phyloP scores from a whole-genome alignment of 1,140 invertebrate species.

The Ericerus pela region DNA sequence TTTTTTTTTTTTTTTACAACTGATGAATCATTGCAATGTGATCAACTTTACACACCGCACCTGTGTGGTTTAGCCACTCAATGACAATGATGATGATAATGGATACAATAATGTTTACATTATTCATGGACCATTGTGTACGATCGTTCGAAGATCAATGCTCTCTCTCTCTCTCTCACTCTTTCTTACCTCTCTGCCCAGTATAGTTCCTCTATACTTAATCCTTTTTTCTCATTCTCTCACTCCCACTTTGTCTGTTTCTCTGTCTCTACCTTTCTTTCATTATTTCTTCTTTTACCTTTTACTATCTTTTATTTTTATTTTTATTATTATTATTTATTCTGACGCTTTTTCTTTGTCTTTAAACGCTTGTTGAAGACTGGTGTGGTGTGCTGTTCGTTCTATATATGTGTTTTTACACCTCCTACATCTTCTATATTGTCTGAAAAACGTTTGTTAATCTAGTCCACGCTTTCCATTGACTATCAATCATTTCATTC shows the following conservation, averaged over 20 bases:
- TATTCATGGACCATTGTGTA: slow-evolving; percentile 8
- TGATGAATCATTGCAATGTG: slow-evolving; percentile 11
- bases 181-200: too few relatives aligned
- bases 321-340: too few relatives aligned
- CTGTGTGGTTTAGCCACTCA: slow-evolving; percentile 11
- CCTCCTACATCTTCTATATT: slow-evolving; percentile 2
- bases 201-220: not conserved
- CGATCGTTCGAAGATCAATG: slow-evolving; percentile 11
- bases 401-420: slow-evolving; percentile 2
- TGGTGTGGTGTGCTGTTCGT: not conserved
- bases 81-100: slow-evolving; percentile 10
- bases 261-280: too few relatives aligned
- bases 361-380: slow-evolving; percentile 1
- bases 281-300: too few relatives aligned
- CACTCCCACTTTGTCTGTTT: too few relatives aligned
- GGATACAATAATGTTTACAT: slow-evolving; percentile 12
- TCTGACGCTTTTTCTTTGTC: slow-evolving; percentile 8
- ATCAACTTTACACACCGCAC: slow-evolving; percentile 10
- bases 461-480: not conserved
- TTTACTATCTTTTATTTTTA: too few relatives aligned
- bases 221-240: too few relatives aligned
- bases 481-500: slow-evolving; percentile 6
- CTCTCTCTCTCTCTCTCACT: not conserved
- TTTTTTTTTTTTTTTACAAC: too few relatives aligned
- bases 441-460: not conserved